phyloP scores from a whole-genome alignment of 2,797 vertebrate species.

The Atherinosoma microstoma region DNA sequence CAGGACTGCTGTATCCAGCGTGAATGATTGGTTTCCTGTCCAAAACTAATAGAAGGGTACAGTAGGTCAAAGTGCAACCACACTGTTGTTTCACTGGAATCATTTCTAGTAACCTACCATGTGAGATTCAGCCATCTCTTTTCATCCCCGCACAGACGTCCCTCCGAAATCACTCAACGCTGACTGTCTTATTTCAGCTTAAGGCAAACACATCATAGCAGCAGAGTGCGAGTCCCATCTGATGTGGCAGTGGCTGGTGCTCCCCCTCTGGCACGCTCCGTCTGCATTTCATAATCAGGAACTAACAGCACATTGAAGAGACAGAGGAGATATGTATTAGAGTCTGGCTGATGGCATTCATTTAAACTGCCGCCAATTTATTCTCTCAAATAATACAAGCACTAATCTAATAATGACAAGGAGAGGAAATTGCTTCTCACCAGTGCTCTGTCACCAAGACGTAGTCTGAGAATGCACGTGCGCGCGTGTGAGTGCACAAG shows the following conservation, averaged over 20 bases:
- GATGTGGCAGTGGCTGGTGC: slow-evolving; percentile 10
- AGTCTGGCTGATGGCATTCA: slow-evolving; percentile 58
- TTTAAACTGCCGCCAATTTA: slow-evolving; percentile 76
- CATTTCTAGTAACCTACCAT: slow-evolving; percentile 8
- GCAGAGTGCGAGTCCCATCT: slow-evolving; percentile 16
- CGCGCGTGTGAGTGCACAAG: not conserved
- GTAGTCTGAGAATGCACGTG: slow-evolving; percentile 26
- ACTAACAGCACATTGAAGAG: slow-evolving; percentile 24
- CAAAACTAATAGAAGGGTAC: slow-evolving; percentile 16
- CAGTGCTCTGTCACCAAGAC: slow-evolving; percentile 48
- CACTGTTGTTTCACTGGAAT: not conserved
- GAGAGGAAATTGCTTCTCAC: slow-evolving; percentile 74
- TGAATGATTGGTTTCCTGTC: slow-evolving; percentile 27
- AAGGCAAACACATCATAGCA: slow-evolving; percentile 8
- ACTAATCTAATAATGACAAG: slow-evolving; percentile 83
- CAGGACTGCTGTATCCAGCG: slow-evolving; percentile 7
- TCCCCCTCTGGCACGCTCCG: slow-evolving; percentile 14
- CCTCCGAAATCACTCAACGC: slow-evolving; percentile 3
- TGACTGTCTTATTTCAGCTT: slow-evolving; percentile 25
- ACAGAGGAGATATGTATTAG: slow-evolving; percentile 54
- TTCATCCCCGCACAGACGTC: slow-evolving; percentile 17
- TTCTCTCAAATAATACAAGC: slow-evolving; percentile 77
- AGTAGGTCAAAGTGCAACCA: slow-evolving; percentile 9
- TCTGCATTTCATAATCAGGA: slow-evolving; percentile 57
- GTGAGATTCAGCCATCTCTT: slow-evolving; percentile 16